A percentile compares a stretch with the other conserved stretches of the same genome.
These are phyloP conservation scores for Ophion ellenae DNA, from an alignment of 2,888 invertebrate genomes.

Conservation along the genomic window DNA sequence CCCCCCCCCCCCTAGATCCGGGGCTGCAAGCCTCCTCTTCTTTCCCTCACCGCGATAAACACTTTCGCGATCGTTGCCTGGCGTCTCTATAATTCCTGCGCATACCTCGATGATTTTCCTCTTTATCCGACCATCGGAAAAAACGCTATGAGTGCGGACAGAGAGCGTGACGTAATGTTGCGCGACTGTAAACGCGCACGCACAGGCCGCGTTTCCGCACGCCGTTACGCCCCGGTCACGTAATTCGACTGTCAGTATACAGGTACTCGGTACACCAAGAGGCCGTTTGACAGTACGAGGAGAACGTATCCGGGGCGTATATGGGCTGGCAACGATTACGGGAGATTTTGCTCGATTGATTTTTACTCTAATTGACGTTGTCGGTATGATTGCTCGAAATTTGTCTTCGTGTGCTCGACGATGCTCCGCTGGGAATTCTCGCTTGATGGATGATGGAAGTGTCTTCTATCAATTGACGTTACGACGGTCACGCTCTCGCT, in stretches of 20 bases:
- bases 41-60: slow-evolving; percentile 35
- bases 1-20: no score
- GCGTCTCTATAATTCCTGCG: slow-evolving; percentile 22
- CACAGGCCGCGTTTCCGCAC: slow-evolving; percentile 15
- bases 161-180: slow-evolving; percentile 14
- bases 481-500: neutral
- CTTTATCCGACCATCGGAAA: slow-evolving; percentile 4
- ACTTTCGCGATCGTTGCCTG: slow-evolving; percentile 20
- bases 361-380: slow-evolving; percentile 56
- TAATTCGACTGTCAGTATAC: slow-evolving; percentile 49
- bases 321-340: slow-evolving; percentile 25
- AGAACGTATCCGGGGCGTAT: slow-evolving; percentile 4
- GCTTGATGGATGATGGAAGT: neutral
- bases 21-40: slow-evolving; percentile 17
- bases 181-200: neutral
- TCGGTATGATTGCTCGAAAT: slow-evolving; percentile 57
- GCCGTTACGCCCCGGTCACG: slow-evolving; percentile 53
- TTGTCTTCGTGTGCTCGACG: slow-evolving; percentile 34
- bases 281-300: neutral
- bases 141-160: neutral
- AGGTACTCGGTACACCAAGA: neutral
- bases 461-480: neutral
- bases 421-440: slow-evolving; percentile 28
- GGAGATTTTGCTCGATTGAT: slow-evolving; percentile 21
- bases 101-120: slow-evolving; percentile 22